Conservation (phyloP, 2,113 vertebrate species). For the Cavia porcellus region DNA sequence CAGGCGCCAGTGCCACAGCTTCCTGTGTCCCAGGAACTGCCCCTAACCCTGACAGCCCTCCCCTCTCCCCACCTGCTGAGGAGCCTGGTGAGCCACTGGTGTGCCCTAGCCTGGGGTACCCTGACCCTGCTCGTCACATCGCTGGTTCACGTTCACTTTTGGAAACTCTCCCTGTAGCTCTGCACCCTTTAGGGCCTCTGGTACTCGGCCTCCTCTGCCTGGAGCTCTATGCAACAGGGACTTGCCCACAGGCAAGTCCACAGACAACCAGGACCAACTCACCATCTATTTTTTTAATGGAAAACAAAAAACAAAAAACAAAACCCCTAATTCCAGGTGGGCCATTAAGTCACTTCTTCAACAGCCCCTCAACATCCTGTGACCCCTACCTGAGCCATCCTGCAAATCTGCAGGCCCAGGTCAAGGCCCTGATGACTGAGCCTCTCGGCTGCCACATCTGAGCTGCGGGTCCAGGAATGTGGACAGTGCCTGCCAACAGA, state of each 20-base stretch:
- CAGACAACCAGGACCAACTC: no score
- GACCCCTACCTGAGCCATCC: neutral
- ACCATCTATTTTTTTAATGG: accelerated
- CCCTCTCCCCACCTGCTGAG: neutral
- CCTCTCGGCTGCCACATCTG: neutral
- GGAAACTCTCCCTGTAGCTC: neutral
- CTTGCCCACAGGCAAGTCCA: no score
- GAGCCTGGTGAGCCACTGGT: neutral
- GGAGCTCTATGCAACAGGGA: no score
- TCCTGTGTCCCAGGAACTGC: neutral
- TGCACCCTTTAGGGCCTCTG: no score
- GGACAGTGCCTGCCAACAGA: neutral
- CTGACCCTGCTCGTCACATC: neutral
- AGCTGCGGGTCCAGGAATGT: neutral
- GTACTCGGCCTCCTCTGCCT: neutral
- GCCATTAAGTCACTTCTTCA: neutral
- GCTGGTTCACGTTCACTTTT: neutral
- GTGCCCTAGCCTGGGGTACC: neutral
- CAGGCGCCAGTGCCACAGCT: accelerated
- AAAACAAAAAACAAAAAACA: neutral
- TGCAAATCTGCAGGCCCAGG: neutral
- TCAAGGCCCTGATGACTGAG: accelerated
- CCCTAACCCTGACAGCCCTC: neutral
- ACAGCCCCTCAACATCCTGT: neutral
- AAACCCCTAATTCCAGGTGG: neutral